Base-by-base conservation (phyloP, 2,113 vertebrate genomes). In the human (Homo sapiens) region DNA sequence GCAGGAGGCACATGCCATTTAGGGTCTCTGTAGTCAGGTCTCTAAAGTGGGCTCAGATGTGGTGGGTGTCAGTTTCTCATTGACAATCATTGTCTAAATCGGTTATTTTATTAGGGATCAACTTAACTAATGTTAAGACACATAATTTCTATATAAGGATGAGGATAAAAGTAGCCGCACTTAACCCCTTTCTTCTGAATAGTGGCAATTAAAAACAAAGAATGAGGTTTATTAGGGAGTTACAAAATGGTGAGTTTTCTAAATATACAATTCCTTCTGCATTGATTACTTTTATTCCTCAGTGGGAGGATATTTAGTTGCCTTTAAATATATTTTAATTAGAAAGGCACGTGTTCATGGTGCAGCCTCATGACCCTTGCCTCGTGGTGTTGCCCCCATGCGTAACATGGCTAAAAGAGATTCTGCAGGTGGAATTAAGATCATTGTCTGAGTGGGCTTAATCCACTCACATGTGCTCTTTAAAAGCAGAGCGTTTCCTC, bases 1-100 rank as follows among this genome's bases (percentile, higher is more conserved):
- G 9, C 52, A 5, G 12, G 48, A 30, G 55, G 59, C 20, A 30
- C 3, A 0, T 14, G 35, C 8, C 9, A 16, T 0, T 0, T 3
- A 4, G 48, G 18, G 68, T 6, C 73, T 75, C 43, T 52, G 27
- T 13, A 6, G 57, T 43, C 66, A 2, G 2, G 30, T 30, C 73
- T 68, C 13, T 14, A 16, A 2, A 48, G 70, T 13, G 40, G 40
- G 40, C 59, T 48, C 20, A 25, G n/a, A 35, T 23, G 13, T 25
- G 52, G 38, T 32, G 35, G 0, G 57, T 18, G 17, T 55, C 52
- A 55, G 52, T 55, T 55, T 55, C 52, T 48, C 50, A 38, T 1
- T 12, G 59, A 32, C 0, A 3, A 17, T 83, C 3, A 43, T 59
- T 64, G 87, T 10, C 59, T 66, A 11, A 32, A 30, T 91, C 4